Evolutionary conservation across 2,888 invertebrate genomes (phyloP).

Genomic region (Orthonevra nobilis): DNA sequence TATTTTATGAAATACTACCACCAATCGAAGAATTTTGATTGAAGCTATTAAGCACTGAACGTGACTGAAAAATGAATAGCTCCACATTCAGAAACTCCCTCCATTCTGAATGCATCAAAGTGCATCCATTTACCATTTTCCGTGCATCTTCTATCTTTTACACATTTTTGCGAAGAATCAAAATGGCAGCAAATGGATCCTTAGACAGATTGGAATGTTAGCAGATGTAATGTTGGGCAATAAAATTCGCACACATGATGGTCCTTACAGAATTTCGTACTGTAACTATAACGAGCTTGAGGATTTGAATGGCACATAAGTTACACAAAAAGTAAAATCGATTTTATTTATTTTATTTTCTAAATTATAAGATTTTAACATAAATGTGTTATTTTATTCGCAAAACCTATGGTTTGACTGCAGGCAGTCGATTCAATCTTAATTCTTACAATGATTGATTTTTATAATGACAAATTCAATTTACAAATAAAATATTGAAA

Average conservation of each 20-base stretch:
- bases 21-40: slow-evolving; percentile 57
- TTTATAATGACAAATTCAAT: too few species aligned
- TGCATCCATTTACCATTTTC: slow-evolving; percentile 19
- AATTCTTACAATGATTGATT: too few species aligned
- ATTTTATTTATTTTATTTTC: too few species aligned
- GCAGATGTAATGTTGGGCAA: slow-evolving; percentile 14
- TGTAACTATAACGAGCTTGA: too few species aligned
- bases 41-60: slow-evolving; percentile 54
- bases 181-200: slow-evolving; percentile 7
- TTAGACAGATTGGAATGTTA: not conserved
- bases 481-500: too few species aligned
- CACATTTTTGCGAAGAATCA: not conserved
- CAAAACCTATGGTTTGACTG: too few species aligned
- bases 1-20: slow-evolving; percentile 47
- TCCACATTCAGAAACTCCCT: not conserved
- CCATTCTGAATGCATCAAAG: not conserved
- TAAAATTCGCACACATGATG: slow-evolving; percentile 16
- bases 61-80: slow-evolving; percentile 35
- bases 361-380: too few species aligned
- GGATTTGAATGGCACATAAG: too few species aligned
- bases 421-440: too few species aligned
- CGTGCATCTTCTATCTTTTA: not conserved
- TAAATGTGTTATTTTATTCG: too few species aligned
- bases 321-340: too few species aligned
- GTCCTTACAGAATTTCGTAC: not conserved